Evolutionary conservation across 1,140 invertebrate genomes (phyloP).

Genomic region (Papilio machaon): DNA sequence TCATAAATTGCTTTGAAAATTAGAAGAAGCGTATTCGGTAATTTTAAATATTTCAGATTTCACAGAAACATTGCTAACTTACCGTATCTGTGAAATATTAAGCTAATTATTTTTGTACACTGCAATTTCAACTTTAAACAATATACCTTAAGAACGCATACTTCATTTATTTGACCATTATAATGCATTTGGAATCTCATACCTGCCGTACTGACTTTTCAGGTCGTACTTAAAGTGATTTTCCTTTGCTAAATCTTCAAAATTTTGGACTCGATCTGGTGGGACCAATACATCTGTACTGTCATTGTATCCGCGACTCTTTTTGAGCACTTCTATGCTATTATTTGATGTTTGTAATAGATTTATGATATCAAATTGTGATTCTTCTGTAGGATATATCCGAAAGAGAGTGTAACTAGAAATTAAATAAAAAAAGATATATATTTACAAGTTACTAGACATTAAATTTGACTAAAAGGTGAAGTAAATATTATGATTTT

Average conservation of each 20-base stretch:
- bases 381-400: slow-evolving; percentile 50
- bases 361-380: slow-evolving; percentile 54
- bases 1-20: slow-evolving; percentile 3
- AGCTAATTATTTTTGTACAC: background rate
- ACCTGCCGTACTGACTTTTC: slow-evolving; percentile 72
- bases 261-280: slow-evolving; percentile 39
- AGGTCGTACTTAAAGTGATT: slow-evolving; percentile 53
- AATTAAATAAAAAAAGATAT: slow-evolving; percentile 30
- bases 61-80: background rate
- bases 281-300: slow-evolving; percentile 69
- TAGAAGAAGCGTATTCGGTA: background rate
- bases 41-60: background rate
- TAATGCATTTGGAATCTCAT: slow-evolving; percentile 25
- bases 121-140: background rate
- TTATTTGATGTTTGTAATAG: slow-evolving; percentile 50
- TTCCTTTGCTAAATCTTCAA: slow-evolving; percentile 51
- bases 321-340: slow-evolving; percentile 63
- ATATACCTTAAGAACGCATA: background rate
- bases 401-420: slow-evolving; percentile 62
- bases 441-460: slow-evolving; percentile 19
- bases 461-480: background rate
- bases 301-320: slow-evolving; percentile 65
- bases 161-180: background rate
- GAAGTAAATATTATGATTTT: background rate
- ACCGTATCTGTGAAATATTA: slow-evolving; percentile 24